Evolutionary conservation across 2,113 vertebrate genomes (phyloP).

Genomic region (Terrapene triunguis): DNA sequence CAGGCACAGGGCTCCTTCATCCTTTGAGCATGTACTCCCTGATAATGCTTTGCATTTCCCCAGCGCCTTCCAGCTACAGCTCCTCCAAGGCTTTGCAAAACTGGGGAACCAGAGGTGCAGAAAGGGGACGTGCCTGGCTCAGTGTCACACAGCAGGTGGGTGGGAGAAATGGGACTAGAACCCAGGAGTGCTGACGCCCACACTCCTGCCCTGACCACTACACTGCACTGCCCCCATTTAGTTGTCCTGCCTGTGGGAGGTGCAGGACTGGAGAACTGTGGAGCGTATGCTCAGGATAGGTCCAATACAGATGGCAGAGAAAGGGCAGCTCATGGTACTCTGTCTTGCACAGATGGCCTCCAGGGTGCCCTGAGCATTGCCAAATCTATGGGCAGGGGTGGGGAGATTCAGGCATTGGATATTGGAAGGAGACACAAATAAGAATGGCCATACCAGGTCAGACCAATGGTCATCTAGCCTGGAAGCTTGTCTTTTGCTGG

Average conservation of each 20-base stretch:
- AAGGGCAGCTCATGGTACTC: no score
- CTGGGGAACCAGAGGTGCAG: no score
- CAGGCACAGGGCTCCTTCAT: no score
- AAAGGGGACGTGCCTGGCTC: background rate
- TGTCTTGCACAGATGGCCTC: background rate
- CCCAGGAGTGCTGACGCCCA: background rate
- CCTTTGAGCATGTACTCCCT: no score
- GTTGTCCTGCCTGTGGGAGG: accelerated
- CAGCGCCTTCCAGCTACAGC: no score
- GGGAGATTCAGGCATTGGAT: background rate
- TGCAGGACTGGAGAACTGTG: accelerated
- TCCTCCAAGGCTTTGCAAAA: no score
- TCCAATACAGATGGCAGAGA: background rate
- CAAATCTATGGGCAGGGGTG: no score
- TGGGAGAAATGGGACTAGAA: accelerated
- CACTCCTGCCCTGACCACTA: background rate
- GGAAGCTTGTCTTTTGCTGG: no score
- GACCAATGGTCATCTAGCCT: no score
- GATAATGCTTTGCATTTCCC: no score
- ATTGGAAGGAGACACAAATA: background rate
- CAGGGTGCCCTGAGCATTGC: no score
- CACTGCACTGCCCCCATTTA: accelerated
- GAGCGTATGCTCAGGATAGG: background rate
- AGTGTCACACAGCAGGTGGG: accelerated
- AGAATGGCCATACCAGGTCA: no score